phyloP scores from a whole-genome alignment of 2,888 invertebrate genomes.

The Limnephilus marmoratus region DNA sequence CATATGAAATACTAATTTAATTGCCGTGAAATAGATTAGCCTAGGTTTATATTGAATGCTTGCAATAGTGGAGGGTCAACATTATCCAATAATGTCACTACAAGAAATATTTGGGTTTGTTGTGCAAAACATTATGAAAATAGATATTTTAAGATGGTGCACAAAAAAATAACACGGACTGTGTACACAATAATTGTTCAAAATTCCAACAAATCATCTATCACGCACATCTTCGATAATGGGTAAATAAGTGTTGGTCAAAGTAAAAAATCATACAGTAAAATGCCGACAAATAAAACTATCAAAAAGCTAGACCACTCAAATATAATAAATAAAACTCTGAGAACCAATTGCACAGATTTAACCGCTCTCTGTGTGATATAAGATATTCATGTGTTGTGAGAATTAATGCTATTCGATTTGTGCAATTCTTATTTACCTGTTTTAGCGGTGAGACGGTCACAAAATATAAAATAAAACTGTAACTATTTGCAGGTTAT shows the following conservation, averaged over 20 bases:
- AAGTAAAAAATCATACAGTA: background rate
- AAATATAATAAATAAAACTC: background rate
- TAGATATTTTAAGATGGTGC: too few relatives aligned
- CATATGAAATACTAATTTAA: too few relatives aligned
- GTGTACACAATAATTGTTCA: too few relatives aligned
- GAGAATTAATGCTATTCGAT: background rate
- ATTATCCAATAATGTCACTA: too few relatives aligned
- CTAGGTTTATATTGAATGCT: too few relatives aligned
- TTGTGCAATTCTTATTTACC: background rate
- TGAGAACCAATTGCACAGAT: background rate
- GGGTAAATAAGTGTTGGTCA: too few relatives aligned
- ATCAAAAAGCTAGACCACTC: background rate
- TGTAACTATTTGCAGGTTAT: constrained; percentile 45
- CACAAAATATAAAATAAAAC: constrained; percentile 26
- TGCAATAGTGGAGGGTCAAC: too few relatives aligned
- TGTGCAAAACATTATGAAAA: too few relatives aligned
- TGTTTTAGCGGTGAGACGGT: background rate
- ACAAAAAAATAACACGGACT: too few relatives aligned
- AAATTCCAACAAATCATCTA: too few relatives aligned
- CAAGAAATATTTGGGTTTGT: too few relatives aligned
- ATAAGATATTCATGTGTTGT: background rate
- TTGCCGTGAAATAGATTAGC: too few relatives aligned
- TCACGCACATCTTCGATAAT: background rate
- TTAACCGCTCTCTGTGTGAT: background rate
- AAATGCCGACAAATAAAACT: background rate